These are phyloP conservation scores for Ochropacha duplaris DNA, from an alignment of 2,888 invertebrate species.

Conservation along the genomic window DNA sequence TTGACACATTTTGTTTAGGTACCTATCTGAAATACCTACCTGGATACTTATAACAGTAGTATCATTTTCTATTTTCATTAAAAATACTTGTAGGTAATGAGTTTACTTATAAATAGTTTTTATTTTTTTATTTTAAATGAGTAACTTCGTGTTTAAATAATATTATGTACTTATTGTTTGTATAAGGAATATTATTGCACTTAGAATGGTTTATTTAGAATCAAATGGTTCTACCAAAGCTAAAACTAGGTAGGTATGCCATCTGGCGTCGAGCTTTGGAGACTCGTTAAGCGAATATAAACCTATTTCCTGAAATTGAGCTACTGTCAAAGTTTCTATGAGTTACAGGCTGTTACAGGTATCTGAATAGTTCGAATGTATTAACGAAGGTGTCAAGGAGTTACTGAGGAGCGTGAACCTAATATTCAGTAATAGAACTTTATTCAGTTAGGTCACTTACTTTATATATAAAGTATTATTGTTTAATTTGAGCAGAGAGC, in stretches of 20 bases:
- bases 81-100: too few relatives aligned
- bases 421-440: neutral
- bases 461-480: slow-evolving; percentile 5
- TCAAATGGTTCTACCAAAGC: slow-evolving; percentile 7
- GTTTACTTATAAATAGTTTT: too few relatives aligned
- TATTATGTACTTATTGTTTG: too few relatives aligned
- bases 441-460: neutral
- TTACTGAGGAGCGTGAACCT: neutral
- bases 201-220: neutral
- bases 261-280: slow-evolving; percentile 52
- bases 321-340: slow-evolving; percentile 19
- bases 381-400: slow-evolving; percentile 19
- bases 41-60: too few relatives aligned
- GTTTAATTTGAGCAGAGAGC: slow-evolving; percentile 31
- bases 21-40: too few relatives aligned
- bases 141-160: neutral
- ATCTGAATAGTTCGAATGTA: slow-evolving; percentile 22
- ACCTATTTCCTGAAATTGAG: slow-evolving; percentile 17
- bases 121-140: too few relatives aligned
- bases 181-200: too few relatives aligned
- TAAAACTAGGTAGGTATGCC: slow-evolving; percentile 46
- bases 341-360: slow-evolving; percentile 6
- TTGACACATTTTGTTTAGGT: neutral
- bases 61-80: too few relatives aligned
- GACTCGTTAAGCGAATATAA: slow-evolving; percentile 39